Evolutionary conservation across 2,113 vertebrate species (phyloP).

Genomic region (Melanotaenia duboulayi): DNA sequence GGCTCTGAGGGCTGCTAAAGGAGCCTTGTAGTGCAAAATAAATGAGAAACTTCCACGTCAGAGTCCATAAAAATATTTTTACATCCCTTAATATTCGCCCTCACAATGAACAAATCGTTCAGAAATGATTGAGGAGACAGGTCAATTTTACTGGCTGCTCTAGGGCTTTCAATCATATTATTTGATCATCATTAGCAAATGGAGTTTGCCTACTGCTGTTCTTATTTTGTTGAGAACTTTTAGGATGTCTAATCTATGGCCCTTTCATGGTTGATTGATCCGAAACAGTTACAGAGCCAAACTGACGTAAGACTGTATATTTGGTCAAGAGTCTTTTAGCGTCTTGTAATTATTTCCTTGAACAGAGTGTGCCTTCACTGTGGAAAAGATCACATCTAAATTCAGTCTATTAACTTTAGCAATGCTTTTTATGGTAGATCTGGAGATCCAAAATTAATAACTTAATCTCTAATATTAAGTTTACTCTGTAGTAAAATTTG

Average conservation of each 20-base stretch:
- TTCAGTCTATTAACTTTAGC: not conserved
- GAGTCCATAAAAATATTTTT: slow-evolving; percentile 4
- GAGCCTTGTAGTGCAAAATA: not conserved
- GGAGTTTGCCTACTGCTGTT: not conserved
- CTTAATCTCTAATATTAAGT: not conserved
- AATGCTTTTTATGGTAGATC: not conserved
- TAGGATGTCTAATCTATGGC: not conserved
- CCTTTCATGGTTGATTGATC: not conserved
- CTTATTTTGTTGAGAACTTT: not conserved
- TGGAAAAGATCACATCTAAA: not conserved
- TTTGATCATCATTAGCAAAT: not conserved
- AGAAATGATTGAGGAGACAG: not conserved
- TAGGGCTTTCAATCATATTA: not conserved
- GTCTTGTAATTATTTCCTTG: not conserved
- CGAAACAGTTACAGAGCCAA: not conserved
- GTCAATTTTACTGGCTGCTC: not conserved
- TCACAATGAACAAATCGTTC: not conserved
- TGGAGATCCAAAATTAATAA: slow-evolving; percentile 9
- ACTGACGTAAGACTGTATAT: not conserved
- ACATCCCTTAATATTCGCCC: not conserved
- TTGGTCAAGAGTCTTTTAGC: slow-evolving; percentile 5
- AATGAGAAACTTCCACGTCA: not conserved
- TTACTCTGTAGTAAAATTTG: not conserved
- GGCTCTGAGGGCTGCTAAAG: not conserved
- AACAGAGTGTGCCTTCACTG: not conserved